A percentile compares a stretch with the other conserved stretches of the same genome.
These are phyloP conservation scores for Drosophila ananassae DNA, from an alignment of 1,140 invertebrate species.

Conservation along the genomic window DNA sequence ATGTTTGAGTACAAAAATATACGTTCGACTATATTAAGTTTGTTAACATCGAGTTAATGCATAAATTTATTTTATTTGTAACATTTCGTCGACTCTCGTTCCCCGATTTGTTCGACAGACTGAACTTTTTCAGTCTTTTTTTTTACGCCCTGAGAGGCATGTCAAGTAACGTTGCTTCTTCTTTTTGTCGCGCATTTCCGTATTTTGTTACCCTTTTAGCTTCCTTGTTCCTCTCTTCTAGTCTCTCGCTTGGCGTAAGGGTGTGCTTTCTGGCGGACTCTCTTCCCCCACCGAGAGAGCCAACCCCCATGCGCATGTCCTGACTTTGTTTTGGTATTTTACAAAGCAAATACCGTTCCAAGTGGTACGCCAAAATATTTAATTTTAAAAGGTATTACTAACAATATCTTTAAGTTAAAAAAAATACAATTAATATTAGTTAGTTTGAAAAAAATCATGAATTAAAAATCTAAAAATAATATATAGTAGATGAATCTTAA, in stretches of 20 bases:
- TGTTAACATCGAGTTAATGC: conserved; percentile 28
- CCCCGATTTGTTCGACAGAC: conserved; percentile 65
- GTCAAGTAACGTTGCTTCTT: conserved; percentile 65
- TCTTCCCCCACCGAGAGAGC: conserved; percentile 5
- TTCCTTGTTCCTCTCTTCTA: conserved; percentile 49
- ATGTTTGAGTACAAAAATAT: conserved; percentile 68
- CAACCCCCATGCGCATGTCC: conserved; percentile 47
- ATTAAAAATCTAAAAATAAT: no score
- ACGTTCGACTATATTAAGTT: conserved; percentile 37
- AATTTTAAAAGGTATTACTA: background rate
- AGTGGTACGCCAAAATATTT: background rate
- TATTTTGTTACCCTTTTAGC: conserved; percentile 78
- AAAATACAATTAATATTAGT: no score
- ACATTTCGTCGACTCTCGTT: conserved; percentile 47
- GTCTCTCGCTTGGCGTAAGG: background rate
- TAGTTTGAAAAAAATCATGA: no score
- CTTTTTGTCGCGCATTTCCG: conserved; percentile 69
- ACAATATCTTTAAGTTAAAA: no score
- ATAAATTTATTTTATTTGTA: conserved; percentile 12
- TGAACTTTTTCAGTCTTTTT: conserved; percentile 17
- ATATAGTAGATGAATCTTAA: no score
- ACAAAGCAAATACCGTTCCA: conserved; percentile 55
- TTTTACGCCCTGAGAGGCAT: conserved; percentile 4
- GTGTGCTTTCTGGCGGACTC: conserved; percentile 14
- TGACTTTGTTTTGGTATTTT: conserved; percentile 24